Evolutionary conservation across 2,888 invertebrate species (phyloP), one percentile per base, ranked within the genome.

Genomic region (Carcina quercana): DNA sequence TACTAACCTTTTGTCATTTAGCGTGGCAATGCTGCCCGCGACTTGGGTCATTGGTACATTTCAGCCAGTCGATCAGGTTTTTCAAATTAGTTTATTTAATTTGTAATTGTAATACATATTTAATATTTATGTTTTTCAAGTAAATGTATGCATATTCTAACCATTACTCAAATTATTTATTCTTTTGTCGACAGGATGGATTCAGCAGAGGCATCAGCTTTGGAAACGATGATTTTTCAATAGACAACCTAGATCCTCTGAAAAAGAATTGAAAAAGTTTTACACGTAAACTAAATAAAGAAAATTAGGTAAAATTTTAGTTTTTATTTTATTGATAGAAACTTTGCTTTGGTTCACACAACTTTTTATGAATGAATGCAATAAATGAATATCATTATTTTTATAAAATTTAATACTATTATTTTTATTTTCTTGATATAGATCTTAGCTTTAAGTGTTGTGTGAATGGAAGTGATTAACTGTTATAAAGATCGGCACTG

Each of bases 241-340:
- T 97, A 75, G 96, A 96, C 69, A 95, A 95, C 76, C 87, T 97
- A 71, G 97, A 97, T 86, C 97, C 97, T 38, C 84, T 97, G 56
- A 89, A 92, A 73, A 94, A 94, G 67, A 88, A 88, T 72, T 88
- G 72, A 85, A 60, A 35, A 37, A 33, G 32, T 34, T 36, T 37
- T 17, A 19, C 12, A 10, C 12, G 10, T 25, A 13, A 15, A 25
- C 28, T 32, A 32, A 36, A 30, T 28, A 39, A 45, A 50, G 40
- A 37, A 43, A 47, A 45, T n/a, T 44, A 53, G 53, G 45, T 37
- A 46, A 59, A 47, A 61, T 56, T 57, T 50, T 54, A 55, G 57
- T 43, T 49, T 54, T 56, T 50, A 43, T n/a, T n/a, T 10, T 10
- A 45, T 27, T 35, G 34, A 38, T 43, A 49, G 53, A 48, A 56